phyloP scores from a whole-genome alignment of 2,888 invertebrate species.

The Ferrisia virgata region DNA sequence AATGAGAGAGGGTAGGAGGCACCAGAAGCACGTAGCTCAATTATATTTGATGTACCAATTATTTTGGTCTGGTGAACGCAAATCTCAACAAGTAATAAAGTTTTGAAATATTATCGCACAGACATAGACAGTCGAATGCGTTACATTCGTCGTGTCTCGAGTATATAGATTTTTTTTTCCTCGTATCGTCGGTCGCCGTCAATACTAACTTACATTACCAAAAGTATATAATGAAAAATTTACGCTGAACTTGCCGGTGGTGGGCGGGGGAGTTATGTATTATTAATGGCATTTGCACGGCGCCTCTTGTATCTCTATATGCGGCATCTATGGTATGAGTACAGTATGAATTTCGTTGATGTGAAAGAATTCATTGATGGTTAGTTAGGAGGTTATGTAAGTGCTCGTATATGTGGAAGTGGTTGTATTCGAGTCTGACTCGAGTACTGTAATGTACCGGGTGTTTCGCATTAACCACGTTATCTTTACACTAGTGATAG shows the following conservation, averaged over 20 bases:
- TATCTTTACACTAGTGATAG: too few relatives aligned
- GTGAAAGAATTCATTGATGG: not conserved
- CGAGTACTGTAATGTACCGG: too few relatives aligned
- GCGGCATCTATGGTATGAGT: too few relatives aligned
- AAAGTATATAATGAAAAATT: not conserved
- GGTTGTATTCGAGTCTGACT: too few relatives aligned
- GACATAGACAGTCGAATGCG: not conserved
- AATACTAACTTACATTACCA: not conserved
- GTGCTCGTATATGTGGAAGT: too few relatives aligned
- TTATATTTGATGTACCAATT: constrained; percentile 1
- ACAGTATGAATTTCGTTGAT: not conserved
- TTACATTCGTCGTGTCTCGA: too few relatives aligned
- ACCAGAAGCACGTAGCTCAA: not conserved
- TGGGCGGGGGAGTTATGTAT: not conserved
- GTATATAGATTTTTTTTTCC: too few relatives aligned
- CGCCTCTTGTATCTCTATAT: too few relatives aligned
- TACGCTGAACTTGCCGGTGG: not conserved
- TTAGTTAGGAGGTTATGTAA: too few relatives aligned
- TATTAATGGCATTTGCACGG: not conserved
- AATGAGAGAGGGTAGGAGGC: not conserved
- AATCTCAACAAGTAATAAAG: constrained; percentile 15
- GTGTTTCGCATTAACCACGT: too few relatives aligned
- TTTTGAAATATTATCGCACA: not conserved
- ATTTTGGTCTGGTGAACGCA: constrained; percentile 12
- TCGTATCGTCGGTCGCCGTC: too few relatives aligned